A percentile compares a stretch with the other conserved stretches of the same genome.
Evolutionary conservation across 2,888 invertebrate genomes (phyloP).

Genomic region (Laothoe populi): DNA sequence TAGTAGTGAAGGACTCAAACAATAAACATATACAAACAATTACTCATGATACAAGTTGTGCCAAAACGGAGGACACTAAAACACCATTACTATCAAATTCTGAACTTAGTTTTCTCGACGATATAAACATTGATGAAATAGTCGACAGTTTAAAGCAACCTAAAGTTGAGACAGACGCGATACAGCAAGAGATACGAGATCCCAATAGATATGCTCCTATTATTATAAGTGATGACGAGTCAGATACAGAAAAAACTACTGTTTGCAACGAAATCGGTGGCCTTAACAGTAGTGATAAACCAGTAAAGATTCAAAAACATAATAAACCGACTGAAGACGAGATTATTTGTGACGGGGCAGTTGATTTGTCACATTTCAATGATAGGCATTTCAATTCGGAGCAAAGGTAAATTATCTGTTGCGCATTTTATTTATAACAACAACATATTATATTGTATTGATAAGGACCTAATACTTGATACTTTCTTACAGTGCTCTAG

Average conservation of each 20-base stretch:
- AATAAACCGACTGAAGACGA: background rate
- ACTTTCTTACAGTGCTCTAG: background rate
- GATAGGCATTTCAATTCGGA: background rate
- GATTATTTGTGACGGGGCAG: background rate
- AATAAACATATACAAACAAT: background rate
- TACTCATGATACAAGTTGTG: background rate
- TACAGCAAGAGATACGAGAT: background rate
- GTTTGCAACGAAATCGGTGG: background rate
- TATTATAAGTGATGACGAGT: background rate
- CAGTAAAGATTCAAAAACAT: background rate
- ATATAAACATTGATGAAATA: slow-evolving; percentile 69
- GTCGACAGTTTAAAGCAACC: slow-evolving; percentile 54
- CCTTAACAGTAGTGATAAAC: background rate
- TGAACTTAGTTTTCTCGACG: slow-evolving; percentile 69
- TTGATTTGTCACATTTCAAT: background rate
- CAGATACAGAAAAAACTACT: background rate
- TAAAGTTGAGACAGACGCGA: slow-evolving; percentile 33
- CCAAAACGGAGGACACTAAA: background rate
- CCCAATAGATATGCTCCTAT: background rate
- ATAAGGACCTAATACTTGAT: background rate
- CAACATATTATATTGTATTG: background rate
- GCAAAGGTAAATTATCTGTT: background rate
- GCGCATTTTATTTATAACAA: background rate
- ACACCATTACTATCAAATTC: slow-evolving; percentile 33
- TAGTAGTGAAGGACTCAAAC: background rate